Conservation (phyloP, 2,797 vertebrate species). For the Sciurus carolinensis region DNA sequence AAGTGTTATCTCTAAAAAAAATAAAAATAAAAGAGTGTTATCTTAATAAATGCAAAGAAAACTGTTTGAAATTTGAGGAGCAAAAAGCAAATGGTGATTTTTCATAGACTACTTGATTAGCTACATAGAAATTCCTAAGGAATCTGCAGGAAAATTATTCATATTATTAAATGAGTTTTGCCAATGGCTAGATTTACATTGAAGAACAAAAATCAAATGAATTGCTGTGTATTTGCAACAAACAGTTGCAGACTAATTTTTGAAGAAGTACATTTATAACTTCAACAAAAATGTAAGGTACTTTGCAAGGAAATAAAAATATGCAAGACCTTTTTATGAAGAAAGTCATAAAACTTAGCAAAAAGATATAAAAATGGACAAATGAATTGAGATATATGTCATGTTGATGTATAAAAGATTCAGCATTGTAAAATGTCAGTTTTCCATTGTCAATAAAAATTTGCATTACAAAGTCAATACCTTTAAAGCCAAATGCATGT, state of each 20-base stretch:
- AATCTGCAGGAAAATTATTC: background rate
- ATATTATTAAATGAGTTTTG: background rate
- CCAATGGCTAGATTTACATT: background rate
- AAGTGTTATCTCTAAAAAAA: background rate
- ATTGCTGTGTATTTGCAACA: background rate
- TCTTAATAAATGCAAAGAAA: background rate
- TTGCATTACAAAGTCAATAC: background rate
- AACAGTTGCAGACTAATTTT: background rate
- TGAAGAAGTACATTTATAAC: conserved; percentile 6
- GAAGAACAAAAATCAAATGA: conserved; percentile 25
- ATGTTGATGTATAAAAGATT: background rate
- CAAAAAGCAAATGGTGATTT: background rate
- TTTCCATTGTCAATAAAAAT: background rate
- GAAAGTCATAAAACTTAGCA: background rate
- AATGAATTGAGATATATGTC: background rate
- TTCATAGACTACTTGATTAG: conserved; percentile 15
- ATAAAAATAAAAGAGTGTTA: background rate
- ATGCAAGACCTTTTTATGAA: background rate
- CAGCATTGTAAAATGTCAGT: background rate
- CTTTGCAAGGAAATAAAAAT: background rate
- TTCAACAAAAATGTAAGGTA: background rate
- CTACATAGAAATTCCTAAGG: background rate
- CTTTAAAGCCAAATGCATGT: conserved; percentile 8
- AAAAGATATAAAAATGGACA: background rate
- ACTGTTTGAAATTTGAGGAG: background rate